Conservation (phyloP, 2,888 invertebrate genomes). For the Autographa gamma region DNA sequence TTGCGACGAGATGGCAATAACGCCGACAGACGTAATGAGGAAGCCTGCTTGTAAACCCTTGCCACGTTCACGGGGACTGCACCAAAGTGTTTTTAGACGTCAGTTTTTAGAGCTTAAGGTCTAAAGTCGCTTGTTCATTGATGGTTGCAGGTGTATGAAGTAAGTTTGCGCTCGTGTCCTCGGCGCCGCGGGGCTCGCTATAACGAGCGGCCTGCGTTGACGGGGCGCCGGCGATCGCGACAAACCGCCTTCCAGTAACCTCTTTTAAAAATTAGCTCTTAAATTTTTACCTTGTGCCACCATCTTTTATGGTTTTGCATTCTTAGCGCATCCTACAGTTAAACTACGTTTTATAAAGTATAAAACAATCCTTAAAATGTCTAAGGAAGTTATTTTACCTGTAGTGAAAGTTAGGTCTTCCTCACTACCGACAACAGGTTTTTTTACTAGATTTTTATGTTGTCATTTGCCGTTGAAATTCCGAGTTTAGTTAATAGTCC, state of each 20-base stretch:
- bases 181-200: conserved; percentile 79
- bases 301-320: conserved; percentile 56
- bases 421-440: neutral
- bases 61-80: conserved; percentile 54
- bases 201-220: conserved; percentile 80
- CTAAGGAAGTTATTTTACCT: conserved; percentile 10
- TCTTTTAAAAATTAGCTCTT: conserved; percentile 77
- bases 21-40: conserved; percentile 83
- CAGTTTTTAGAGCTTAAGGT: conserved; percentile 65
- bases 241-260: conserved; percentile 69
- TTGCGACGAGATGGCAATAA: conserved; percentile 80
- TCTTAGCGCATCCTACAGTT: conserved; percentile 31
- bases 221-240: conserved; percentile 73
- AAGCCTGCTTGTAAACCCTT: conserved; percentile 75
- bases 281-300: conserved; percentile 66
- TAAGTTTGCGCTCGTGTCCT: conserved; percentile 70
- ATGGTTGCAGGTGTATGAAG: conserved; percentile 63
- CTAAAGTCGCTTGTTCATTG: conserved; percentile 65
- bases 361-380: neutral
- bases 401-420: conserved; percentile 17
- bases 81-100: conserved; percentile 36
- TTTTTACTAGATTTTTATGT: neutral
- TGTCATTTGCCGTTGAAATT: neutral
- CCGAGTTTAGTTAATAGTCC: conserved; percentile 21
- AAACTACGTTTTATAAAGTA: conserved; percentile 34